Percentiles rank a stretch among this genome's conserved stretches.
Conservation (phyloP, 2,797 vertebrate species). For the Lemur catta region DNA sequence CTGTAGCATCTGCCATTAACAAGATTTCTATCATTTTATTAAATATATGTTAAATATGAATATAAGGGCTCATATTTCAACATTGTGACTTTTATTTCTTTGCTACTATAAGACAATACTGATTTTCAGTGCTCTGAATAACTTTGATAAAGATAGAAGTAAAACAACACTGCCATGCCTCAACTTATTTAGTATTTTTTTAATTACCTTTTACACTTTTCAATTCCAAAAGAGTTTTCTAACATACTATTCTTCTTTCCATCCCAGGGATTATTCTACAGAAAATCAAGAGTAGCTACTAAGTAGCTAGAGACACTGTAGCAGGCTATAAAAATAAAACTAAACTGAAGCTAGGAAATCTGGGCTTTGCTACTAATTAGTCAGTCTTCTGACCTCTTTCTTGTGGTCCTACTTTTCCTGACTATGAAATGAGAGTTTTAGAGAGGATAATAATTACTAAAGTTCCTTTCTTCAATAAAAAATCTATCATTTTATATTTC, state of each 20-base stretch:
- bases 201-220: background rate
- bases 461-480: background rate
- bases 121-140: background rate
- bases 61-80: background rate
- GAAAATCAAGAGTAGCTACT: background rate
- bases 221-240: background rate
- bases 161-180: background rate
- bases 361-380: conserved; percentile 5
- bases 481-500: background rate
- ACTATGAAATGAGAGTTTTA: conserved; percentile 36
- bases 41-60: background rate
- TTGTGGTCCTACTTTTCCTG: conserved; percentile 2
- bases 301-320: background rate
- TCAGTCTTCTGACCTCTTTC: conserved; percentile 22
- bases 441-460: conserved; percentile 11
- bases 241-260: background rate
- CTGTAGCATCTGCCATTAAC: background rate
- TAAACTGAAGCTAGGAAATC: conserved; percentile 4
- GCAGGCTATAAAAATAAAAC: background rate
- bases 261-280: background rate
- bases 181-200: conserved; percentile 17
- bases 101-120: background rate
- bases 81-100: background rate
- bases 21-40: background rate
- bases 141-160: background rate